Evolutionary conservation across 2,797 vertebrate genomes (phyloP), one percentile per base, ranked within the genome.

Genomic region (Galagoides demidoff): DNA sequence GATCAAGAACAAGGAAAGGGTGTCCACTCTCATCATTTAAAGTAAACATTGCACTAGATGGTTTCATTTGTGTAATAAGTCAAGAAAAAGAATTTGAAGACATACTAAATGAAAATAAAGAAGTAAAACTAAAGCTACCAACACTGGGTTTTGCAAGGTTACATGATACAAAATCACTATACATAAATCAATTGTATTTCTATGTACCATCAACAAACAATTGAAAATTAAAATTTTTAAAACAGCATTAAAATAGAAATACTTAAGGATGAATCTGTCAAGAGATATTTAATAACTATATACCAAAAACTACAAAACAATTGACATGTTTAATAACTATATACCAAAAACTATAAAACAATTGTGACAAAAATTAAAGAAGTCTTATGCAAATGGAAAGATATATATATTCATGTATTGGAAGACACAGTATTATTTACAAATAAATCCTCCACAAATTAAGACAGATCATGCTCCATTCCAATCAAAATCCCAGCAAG

Each of bases 201-300:
- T 79, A 55, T 73, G 22, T 78, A 71, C 64, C 71, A 64, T 73
- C 34, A 73, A 49, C 23, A 68, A 66, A 93, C 57, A 82, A 77
- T 4, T 95, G 20, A 90, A 94, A 90, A 59, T 9, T 55, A 9
- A 76, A 71, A 49, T 64, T 89, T 92, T 43, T 71, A 95, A 64
- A 66, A 57, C 11, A 81, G 23, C 34, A 61, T 11, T 89, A 39
- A 79, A 79, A 31, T 55, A 77, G 52, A 92, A 95, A 76, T 29
- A 89, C 9, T 73, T 37, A 90, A 34, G 39, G 43, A 43, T 52
- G 57, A 95, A 89, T 88, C 34, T 95, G 52, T 86, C 37, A 64
- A 79, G 43, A 68, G 37, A 87, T 82, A 27, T 52, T 13, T 27
- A 92, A 87, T 27, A 68, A 16, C n/a, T 77, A 12, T 83, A 16